phyloP scores from a whole-genome alignment of 2,888 invertebrate genomes.

The Catocala sponsa region DNA sequence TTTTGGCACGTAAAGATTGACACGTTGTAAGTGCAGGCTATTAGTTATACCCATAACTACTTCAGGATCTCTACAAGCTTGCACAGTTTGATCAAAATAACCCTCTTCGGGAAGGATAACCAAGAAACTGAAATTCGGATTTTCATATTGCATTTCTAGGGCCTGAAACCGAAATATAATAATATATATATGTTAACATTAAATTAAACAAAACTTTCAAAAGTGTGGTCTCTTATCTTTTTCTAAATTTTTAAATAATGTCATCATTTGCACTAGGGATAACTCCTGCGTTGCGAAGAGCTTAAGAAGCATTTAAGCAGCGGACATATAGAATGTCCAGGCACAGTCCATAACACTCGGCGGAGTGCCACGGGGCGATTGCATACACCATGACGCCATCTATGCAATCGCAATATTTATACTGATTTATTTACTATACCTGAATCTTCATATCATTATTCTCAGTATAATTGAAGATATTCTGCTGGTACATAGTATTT shows the following conservation, averaged over 20 bases:
- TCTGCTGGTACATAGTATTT: conserved; percentile 53
- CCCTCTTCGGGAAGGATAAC: conserved; percentile 51
- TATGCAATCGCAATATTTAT: neutral
- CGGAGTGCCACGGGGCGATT: too few relatives aligned
- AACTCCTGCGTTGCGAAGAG: too few relatives aligned
- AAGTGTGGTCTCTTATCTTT: too few relatives aligned
- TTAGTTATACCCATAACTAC: conserved; percentile 28
- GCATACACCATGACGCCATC: too few relatives aligned
- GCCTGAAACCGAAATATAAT: conserved; percentile 46
- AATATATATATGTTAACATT: neutral
- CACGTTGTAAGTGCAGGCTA: conserved; percentile 22
- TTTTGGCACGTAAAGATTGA: conserved; percentile 54
- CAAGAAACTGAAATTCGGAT: conserved; percentile 49
- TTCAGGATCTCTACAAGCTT: conserved; percentile 33
- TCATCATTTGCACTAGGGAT: too few relatives aligned
- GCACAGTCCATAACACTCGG: too few relatives aligned
- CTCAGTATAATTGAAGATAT: conserved; percentile 43
- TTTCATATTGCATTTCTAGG: conserved; percentile 56
- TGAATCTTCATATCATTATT: conserved; percentile 31
- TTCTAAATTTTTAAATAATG: too few relatives aligned
- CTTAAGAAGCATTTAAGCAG: too few relatives aligned
- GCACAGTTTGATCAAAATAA: conserved; percentile 19
- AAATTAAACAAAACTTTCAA: neutral
- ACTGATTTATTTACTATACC: conserved; percentile 32
- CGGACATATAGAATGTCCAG: too few relatives aligned